Conservation (phyloP, 2,113 vertebrate species). For the Equus quagga region DNA sequence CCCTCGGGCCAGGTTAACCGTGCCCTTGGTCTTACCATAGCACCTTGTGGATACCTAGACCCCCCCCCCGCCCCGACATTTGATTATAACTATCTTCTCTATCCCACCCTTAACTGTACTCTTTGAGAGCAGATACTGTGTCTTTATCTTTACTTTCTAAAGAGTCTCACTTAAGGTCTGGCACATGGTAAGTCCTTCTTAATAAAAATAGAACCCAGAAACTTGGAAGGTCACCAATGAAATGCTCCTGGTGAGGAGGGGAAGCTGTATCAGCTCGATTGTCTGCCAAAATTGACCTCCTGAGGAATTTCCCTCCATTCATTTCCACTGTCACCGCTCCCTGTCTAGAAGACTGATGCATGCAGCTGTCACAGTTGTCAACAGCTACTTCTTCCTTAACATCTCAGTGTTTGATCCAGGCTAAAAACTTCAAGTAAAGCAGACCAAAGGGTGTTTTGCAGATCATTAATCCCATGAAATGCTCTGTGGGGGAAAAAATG, state of each 20-base stretch:
- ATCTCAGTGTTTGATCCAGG: neutral
- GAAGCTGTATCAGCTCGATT: neutral
- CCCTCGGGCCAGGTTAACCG: neutral
- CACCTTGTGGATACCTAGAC: neutral
- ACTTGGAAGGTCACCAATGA: constrained; percentile 43
- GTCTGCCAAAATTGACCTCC: neutral
- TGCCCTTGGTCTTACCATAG: neutral
- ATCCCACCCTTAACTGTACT: neutral
- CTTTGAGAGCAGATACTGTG: neutral
- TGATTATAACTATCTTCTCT: neutral
- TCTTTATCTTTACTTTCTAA: constrained; percentile 32
- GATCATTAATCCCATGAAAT: neutral
- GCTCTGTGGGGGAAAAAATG: neutral
- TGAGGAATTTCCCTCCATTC: neutral
- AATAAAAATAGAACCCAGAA: constrained; percentile 58
- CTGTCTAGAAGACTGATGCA: neutral
- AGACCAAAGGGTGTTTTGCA: neutral
- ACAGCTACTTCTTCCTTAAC: neutral
- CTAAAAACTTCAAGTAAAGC: neutral
- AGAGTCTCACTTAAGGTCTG: constrained; percentile 44
- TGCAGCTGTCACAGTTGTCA: neutral
- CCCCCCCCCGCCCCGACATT: neutral
- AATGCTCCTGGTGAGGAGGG: neutral
- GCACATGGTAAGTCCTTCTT: constrained; percentile 7
- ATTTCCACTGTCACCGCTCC: neutral